Evolutionary conservation across 2,888 invertebrate species (phyloP).

Genomic region (Tromatobia lineatoria): DNA sequence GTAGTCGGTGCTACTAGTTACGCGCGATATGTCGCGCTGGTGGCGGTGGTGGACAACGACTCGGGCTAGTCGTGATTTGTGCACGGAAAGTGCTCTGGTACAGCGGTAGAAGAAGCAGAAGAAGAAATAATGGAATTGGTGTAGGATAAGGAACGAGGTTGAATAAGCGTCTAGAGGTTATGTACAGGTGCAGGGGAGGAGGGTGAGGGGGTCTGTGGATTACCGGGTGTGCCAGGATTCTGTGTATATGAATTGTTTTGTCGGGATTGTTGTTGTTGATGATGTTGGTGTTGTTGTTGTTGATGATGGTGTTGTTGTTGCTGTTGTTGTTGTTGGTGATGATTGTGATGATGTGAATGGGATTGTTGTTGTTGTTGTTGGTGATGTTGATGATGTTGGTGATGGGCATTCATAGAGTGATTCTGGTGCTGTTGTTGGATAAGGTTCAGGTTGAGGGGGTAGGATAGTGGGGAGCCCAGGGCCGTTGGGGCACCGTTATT

Average conservation of each 20-base stretch:
- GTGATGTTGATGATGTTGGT: slow-evolving; percentile 73
- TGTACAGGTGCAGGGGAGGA: slow-evolving; percentile 85
- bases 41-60: slow-evolving; percentile 53
- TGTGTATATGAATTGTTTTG: slow-evolving; percentile 81
- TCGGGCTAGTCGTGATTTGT: slow-evolving; percentile 52
- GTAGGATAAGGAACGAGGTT: slow-evolving; percentile 46
- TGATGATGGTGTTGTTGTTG: slow-evolving; percentile 76
- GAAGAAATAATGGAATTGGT: slow-evolving; percentile 48
- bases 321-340: slow-evolving; percentile 77
- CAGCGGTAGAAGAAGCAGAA: slow-evolving; percentile 65
- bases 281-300: slow-evolving; percentile 73
- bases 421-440: slow-evolving; percentile 81
- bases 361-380: slow-evolving; percentile 69
- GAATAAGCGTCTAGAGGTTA: slow-evolving; percentile 81
- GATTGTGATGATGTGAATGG: slow-evolving; percentile 73
- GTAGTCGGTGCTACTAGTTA: slow-evolving; percentile 57
- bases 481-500: slow-evolving; percentile 83
- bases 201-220: slow-evolving; percentile 83
- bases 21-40: slow-evolving; percentile 63
- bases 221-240: slow-evolving; percentile 82
- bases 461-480: slow-evolving; percentile 85
- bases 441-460: slow-evolving; percentile 84
- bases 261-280: slow-evolving; percentile 73
- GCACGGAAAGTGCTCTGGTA: slow-evolving; percentile 60
- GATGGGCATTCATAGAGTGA: slow-evolving; percentile 72